These are phyloP conservation scores for Ecliptopera silaceata DNA, from an alignment of 2,888 invertebrate species.

Conservation along the genomic window DNA sequence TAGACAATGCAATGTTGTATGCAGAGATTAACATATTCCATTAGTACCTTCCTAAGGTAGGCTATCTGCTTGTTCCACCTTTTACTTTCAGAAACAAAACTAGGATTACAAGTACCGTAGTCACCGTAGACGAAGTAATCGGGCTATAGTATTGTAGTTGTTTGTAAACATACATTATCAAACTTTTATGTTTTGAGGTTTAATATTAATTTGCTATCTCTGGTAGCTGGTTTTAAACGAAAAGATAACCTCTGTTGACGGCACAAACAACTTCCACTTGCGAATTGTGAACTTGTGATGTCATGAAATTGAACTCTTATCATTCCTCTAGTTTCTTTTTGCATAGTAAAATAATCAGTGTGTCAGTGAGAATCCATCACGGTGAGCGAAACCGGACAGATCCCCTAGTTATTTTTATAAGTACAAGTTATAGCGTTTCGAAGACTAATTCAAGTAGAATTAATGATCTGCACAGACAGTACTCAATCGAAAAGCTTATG, in stretches of 20 bases:
- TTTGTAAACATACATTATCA: not conserved
- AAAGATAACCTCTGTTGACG: slow-evolving; percentile 30
- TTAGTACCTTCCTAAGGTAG: too few species aligned
- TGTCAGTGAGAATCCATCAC: too few species aligned
- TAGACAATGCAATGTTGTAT: too few species aligned
- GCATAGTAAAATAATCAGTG: too few species aligned
- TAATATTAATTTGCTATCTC: slow-evolving; percentile 33
- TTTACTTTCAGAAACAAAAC: too few species aligned
- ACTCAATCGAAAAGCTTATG: slow-evolving; percentile 3
- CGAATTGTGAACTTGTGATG: not conserved
- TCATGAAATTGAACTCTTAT: not conserved
- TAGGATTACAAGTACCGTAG: too few species aligned
- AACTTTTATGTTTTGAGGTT: slow-evolving; percentile 23
- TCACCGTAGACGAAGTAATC: not conserved
- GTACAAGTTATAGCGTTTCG: not conserved
- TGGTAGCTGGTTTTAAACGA: slow-evolving; percentile 26
- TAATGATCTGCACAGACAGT: slow-evolving; percentile 9
- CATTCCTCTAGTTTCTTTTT: too few species aligned
- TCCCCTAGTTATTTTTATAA: not conserved
- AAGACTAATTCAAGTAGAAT: slow-evolving; percentile 11
- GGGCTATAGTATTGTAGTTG: not conserved
- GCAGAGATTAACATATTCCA: too few species aligned
- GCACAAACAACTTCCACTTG: slow-evolving; percentile 20
- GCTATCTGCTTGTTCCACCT: too few species aligned
- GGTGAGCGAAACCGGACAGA: not conserved